A percentile compares a stretch with the other conserved stretches of the same genome.
phyloP scores from a whole-genome alignment of 2,888 invertebrate genomes.

The Nomada fabriciana region DNA sequence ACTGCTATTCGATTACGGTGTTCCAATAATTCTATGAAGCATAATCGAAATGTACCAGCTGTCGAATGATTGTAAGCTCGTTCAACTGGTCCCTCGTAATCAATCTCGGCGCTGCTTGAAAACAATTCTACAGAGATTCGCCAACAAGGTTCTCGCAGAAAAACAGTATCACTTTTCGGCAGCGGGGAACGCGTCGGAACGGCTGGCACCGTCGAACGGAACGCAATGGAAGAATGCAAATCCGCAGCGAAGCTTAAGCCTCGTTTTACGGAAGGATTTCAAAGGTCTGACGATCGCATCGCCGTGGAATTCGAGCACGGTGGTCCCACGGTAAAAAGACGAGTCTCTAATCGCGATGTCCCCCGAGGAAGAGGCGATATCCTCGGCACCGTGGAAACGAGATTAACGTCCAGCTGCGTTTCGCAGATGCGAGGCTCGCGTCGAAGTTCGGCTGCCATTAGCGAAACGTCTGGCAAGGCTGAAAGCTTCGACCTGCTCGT shows the following conservation, averaged over 20 bases:
- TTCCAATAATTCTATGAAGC: no score
- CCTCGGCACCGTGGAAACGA: constrained; percentile 23
- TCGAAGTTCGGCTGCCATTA: constrained; percentile 73
- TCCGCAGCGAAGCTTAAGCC: constrained; percentile 10
- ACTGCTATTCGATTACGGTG: no score
- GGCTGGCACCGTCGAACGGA: no score
- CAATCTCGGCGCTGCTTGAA: no score
- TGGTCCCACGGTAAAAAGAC: constrained; percentile 46
- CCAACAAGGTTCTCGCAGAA: no score
- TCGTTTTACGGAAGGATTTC: constrained; percentile 16
- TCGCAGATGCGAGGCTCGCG: constrained; percentile 53
- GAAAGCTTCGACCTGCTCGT: constrained; percentile 57
- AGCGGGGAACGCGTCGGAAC: no score
- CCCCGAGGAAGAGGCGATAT: constrained; percentile 6
- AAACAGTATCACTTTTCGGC: no score
- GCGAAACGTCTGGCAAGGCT: constrained; percentile 66
- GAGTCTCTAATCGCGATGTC: constrained; percentile 49
- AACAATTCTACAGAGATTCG: no score
- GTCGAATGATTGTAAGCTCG: no score
- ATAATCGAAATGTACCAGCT: no score
- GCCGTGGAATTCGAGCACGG: constrained; percentile 39
- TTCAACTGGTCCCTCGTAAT: no score
- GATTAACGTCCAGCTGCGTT: constrained; percentile 58
- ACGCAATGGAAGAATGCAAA: constrained; percentile 21
- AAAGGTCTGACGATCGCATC: constrained; percentile 26